A percentile compares a stretch with the other conserved stretches of the same genome.
phyloP scores from a whole-genome alignment of 2,797 vertebrate genomes.

The Tarsius wallacei region DNA sequence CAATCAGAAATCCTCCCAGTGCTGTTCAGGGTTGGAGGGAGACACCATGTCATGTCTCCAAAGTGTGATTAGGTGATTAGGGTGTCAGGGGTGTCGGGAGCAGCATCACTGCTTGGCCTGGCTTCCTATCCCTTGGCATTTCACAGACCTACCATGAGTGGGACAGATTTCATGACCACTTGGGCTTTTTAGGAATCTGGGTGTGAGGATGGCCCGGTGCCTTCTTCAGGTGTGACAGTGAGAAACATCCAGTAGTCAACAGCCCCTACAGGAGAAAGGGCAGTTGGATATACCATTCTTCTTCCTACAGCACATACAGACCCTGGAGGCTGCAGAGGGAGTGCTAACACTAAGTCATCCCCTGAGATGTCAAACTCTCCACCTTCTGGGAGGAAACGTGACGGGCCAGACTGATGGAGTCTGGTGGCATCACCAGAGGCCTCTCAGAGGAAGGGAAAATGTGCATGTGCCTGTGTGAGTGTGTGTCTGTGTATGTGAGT shows the following conservation, averaged over 20 bases:
- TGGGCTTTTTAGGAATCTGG: not conserved
- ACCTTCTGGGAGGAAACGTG: not conserved
- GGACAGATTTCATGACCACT: not conserved
- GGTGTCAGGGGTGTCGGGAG: not conserved
- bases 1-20: not conserved
- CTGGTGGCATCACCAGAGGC: not conserved
- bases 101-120: not conserved
- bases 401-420: not conserved
- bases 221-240: not conserved
- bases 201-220: not conserved
- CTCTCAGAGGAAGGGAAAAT: not conserved
- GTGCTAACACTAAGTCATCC: fast-evolving
- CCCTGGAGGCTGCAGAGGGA: not conserved
- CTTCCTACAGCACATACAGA: not conserved
- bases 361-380: not conserved
- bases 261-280: not conserved
- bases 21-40: not conserved
- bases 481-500: not conserved
- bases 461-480: too few relatives aligned
- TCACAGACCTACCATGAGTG: not conserved
- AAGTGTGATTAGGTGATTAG: too few relatives aligned
- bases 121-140: not conserved
- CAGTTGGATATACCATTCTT: not conserved
- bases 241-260: not conserved
- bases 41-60: not conserved